Conservation (phyloP, 2,797 vertebrate genomes). For the Erpetoichthys calabaricus region DNA sequence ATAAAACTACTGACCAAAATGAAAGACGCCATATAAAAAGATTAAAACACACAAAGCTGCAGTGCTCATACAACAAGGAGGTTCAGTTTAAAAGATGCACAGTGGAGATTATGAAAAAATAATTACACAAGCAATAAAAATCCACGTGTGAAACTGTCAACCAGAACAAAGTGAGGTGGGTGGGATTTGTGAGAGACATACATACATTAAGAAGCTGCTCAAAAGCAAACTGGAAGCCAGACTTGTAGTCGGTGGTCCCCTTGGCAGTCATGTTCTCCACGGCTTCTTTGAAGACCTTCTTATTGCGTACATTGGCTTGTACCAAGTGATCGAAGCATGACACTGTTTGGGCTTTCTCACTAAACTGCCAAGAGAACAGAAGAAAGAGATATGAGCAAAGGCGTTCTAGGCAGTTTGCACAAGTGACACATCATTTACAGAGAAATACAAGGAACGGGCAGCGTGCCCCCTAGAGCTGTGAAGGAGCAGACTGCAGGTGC, state of each 20-base stretch:
- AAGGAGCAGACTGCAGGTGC: not conserved
- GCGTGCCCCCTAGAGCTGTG: accelerated
- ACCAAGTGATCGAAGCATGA: conserved; percentile 90
- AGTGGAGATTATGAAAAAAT: too few relatives aligned
- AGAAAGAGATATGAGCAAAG: not conserved
- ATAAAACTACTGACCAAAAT: too few relatives aligned
- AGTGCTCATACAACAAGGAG: too few relatives aligned
- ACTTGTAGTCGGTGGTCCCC: conserved; percentile 94
- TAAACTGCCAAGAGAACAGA: conserved; percentile 58
- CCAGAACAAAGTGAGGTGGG: too few relatives aligned
- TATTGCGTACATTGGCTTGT: conserved; percentile 90
- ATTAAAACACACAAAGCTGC: too few relatives aligned
- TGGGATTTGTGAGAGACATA: conserved; percentile 6
- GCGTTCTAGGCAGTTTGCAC: too few relatives aligned
- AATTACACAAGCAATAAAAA: too few relatives aligned
- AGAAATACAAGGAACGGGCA: too few relatives aligned
- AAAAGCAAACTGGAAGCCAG: conserved; percentile 92
- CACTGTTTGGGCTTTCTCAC: conserved; percentile 81
- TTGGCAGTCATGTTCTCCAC: conserved; percentile 87
- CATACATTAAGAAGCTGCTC: conserved; percentile 95
- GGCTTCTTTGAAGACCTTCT: conserved; percentile 91
- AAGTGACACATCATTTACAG: too few relatives aligned
- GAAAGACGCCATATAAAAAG: too few relatives aligned
- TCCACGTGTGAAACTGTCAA: too few relatives aligned
- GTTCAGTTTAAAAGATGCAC: too few relatives aligned